A percentile compares a stretch with the other conserved stretches of the same genome.
phyloP scores from a whole-genome alignment of 2,797 vertebrate genomes.

The Hydrophis major region DNA sequence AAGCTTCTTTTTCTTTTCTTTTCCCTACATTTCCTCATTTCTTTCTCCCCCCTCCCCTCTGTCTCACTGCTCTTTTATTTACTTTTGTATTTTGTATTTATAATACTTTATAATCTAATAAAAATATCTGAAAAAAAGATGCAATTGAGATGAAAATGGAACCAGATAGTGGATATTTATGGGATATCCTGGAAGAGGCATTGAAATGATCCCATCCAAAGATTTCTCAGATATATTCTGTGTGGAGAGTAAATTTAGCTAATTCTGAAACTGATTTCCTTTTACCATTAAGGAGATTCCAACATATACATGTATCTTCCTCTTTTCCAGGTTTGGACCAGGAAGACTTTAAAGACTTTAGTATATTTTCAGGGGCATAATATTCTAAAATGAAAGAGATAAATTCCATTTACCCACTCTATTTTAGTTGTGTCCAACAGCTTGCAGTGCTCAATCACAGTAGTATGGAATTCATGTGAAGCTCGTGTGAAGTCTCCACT shows the following conservation, averaged over 20 bases:
- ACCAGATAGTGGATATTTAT: background rate
- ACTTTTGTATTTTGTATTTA: too few species aligned
- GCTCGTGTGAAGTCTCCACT: background rate
- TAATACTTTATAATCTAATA: too few species aligned
- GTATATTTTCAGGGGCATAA: background rate
- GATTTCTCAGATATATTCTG: background rate
- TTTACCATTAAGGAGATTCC: background rate
- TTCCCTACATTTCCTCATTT: too few species aligned
- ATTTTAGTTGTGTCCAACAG: background rate
- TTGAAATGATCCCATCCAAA: background rate
- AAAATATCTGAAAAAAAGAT: too few species aligned
- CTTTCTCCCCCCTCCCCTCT: too few species aligned
- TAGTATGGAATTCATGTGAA: background rate
- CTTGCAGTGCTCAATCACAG: background rate
- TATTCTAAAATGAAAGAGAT: background rate
- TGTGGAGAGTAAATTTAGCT: background rate
- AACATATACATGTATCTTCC: background rate
- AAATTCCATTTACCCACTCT: background rate
- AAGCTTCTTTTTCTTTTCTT: too few species aligned
- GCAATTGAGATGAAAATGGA: background rate
- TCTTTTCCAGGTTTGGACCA: background rate
- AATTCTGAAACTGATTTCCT: background rate
- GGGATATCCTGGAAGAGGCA: background rate
- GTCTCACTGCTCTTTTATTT: too few species aligned
- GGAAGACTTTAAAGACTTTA: too few species aligned